Evolutionary conservation across 2,888 invertebrate species (phyloP), one percentile per base, ranked within the genome.

Genomic region (Lumbricus terrestris): DNA sequence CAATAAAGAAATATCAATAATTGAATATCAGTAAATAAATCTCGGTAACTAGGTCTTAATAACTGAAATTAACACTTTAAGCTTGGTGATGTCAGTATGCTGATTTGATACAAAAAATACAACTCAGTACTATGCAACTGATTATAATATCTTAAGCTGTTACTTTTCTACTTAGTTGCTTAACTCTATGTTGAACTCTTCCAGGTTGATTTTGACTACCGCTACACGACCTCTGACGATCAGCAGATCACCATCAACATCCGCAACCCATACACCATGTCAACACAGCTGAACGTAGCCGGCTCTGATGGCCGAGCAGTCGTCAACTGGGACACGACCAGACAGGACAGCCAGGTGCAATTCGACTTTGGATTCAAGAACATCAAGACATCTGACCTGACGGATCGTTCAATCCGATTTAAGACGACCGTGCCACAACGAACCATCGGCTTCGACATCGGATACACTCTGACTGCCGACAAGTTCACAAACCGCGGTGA

Each of bases 241-340:
- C 90, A 91, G 37, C 38, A 42, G 33, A 42, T 90, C 35, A 33
- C 69, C 38, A 89, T 90, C 89, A 91, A 91, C 35, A 85, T 92
- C 35, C 89, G 90, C 20, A 42, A 91, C 20, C 92, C 92, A 47
- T 89, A 89, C 13, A 89, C 91, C 8, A 88, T 92, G 90, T 88
- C 89, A 29, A 85, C 91, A 29, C 85, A 38, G 15, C 34, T 92
- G 38, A 90, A 90, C 54, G 23, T 90, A 40, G 89, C 40, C 85
- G 89, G 88, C 2, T 38, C 37, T 18, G 90, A 54, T 16, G 91
- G 90, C 37, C 90, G 91, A 20, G 91, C 90, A n/a, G 47, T 88
- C 38, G 89, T 94, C 33, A 93, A 94, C 92, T 94, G 94, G 94
- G 93, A 94, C 92, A 93, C 93, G 38, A 90, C 40, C 47, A 54